Evolutionary conservation across 2,888 invertebrate species (phyloP).

Genomic region (Melinaea marsaeus): DNA sequence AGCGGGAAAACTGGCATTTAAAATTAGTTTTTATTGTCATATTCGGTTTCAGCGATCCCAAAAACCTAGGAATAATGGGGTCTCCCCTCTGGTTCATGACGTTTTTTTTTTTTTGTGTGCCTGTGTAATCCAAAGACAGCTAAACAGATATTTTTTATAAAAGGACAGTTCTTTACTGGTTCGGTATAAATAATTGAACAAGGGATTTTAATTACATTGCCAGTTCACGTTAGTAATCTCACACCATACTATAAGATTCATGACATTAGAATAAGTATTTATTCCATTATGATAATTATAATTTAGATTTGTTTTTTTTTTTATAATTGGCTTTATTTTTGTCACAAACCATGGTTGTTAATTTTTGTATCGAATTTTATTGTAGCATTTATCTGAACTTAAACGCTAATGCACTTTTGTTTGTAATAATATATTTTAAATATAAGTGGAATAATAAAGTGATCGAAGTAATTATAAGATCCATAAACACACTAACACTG

Average conservation of each 20-base stretch:
- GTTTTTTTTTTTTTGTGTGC: no score
- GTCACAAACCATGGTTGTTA: slow-evolving; percentile 14
- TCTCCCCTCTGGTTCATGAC: no score
- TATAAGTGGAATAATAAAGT: no score
- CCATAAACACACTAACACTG: background rate
- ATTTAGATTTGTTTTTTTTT: background rate
- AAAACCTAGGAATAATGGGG: no score
- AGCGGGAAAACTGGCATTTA: no score
- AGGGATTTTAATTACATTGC: background rate
- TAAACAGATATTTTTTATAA: background rate
- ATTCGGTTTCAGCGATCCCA: no score
- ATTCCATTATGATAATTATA: background rate
- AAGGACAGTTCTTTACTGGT: background rate
- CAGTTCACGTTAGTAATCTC: background rate
- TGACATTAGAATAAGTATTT: background rate
- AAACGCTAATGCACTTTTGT: no score
- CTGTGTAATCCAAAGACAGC: background rate
- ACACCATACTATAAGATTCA: background rate
- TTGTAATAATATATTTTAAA: no score
- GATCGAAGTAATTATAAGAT: no score
- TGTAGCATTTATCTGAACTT: background rate
- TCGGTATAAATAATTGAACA: background rate
- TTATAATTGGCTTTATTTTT: background rate
- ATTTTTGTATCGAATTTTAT: slow-evolving; percentile 14
- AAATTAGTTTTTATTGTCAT: no score